Conservation (phyloP, 2,113 vertebrate genomes). For the Aldabrachelys gigantea region DNA sequence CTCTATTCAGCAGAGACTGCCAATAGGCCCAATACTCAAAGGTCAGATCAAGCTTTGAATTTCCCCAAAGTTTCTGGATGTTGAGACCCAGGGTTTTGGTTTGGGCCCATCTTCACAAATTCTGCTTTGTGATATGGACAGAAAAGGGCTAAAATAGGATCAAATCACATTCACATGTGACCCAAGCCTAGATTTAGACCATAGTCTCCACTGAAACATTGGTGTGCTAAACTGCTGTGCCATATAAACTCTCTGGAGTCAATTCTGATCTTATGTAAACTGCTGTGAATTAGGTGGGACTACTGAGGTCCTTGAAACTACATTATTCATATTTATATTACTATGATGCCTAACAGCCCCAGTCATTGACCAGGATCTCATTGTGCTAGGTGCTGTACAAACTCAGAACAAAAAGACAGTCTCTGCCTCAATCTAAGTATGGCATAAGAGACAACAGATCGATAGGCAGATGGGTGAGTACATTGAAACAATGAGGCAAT, state of each 20-base stretch:
- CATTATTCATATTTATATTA: not conserved
- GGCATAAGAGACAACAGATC: not conserved
- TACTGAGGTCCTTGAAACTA: not conserved
- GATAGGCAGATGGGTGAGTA: not conserved
- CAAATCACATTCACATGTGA: conserved; percentile 45
- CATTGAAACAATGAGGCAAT: not conserved
- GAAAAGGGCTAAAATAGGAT: conserved; percentile 52
- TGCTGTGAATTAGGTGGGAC: conserved; percentile 32
- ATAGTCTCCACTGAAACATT: not conserved
- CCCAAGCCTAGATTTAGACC: conserved; percentile 25
- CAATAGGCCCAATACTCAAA: not conserved
- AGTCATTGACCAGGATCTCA: not conserved
- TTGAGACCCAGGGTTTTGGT: not conserved
- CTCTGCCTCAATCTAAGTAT: not conserved
- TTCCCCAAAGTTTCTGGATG: not conserved
- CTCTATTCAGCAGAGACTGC: not conserved
- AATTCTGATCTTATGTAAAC: conserved; percentile 26
- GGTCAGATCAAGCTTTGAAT: not conserved
- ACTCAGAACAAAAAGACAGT: not conserved
- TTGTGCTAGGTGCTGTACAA: not conserved
- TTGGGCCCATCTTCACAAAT: not conserved
- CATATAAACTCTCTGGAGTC: not conserved
- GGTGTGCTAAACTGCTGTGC: not conserved
- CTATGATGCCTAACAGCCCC: fast-evolving
- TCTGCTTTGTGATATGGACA: conserved; percentile 7